Percentiles rank a stretch among this genome's conserved stretches.
Conservation (phyloP, 2,113 vertebrate species). For the Bubo bubo region DNA sequence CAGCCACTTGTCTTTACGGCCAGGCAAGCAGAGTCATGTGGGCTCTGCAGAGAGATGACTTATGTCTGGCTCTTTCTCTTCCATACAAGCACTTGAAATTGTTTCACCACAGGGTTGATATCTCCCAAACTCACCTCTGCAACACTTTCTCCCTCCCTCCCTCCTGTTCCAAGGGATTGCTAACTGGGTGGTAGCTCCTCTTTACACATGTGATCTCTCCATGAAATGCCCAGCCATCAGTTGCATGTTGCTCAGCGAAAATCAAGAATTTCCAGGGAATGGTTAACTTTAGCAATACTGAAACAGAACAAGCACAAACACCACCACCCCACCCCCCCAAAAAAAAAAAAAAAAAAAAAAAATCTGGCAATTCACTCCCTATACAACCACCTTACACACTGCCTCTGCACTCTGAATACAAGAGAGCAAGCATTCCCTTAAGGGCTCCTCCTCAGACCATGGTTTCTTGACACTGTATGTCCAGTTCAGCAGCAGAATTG, state of each 20-base stretch:
- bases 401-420: neutral
- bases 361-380: neutral
- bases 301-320: neutral
- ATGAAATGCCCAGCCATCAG: neutral
- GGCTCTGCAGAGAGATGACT: neutral
- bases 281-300: neutral
- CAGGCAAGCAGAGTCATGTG: neutral
- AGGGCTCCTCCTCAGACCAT: neutral
- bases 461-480: neutral
- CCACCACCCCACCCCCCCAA: fast-evolving
- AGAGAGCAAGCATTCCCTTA: neutral
- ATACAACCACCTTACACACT: neutral
- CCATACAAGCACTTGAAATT: neutral
- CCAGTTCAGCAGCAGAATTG: neutral
- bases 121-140: neutral
- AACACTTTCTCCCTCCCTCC: neutral
- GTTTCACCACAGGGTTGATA: neutral
- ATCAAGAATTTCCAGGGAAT: neutral
- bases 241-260: neutral
- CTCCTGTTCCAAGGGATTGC: neutral
- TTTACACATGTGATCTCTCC: neutral
- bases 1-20: neutral
- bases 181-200: neutral
- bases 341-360: neutral
- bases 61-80: neutral